Percentiles rank a stretch among this genome's conserved stretches.
Evolutionary conservation across 2,888 invertebrate species (phyloP).

Genomic region (Dolomedes plantarius): DNA sequence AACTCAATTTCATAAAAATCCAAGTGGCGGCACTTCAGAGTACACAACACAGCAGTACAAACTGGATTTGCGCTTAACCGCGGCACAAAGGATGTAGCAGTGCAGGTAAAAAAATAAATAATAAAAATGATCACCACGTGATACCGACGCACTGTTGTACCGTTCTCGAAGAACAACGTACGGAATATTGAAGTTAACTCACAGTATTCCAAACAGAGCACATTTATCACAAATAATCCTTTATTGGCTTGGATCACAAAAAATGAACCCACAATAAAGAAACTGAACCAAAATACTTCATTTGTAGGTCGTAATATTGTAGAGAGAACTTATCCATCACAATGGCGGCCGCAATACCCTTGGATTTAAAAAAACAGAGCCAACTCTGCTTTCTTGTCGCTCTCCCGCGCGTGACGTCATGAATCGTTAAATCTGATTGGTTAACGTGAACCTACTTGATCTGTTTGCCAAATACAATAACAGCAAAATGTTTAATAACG

Average conservation of each 20-base stretch:
- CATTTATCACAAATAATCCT: background rate
- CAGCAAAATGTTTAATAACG: constrained; percentile 31
- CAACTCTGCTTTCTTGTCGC: constrained; percentile 53
- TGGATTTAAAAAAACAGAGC: constrained; percentile 49
- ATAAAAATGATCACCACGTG: constrained; percentile 64
- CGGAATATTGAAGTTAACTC: constrained; percentile 3
- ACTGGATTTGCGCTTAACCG: constrained; percentile 25
- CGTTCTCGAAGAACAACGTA: constrained; percentile 46
- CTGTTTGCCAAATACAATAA: constrained; percentile 46
- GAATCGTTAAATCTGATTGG: constrained; percentile 38
- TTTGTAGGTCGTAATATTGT: background rate
- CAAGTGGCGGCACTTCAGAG: background rate
- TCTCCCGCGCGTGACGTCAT: constrained; percentile 61
- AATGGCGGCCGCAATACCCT: constrained; percentile 65
- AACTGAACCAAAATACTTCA: background rate
- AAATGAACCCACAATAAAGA: background rate
- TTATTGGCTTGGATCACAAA: background rate
- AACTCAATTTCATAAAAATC: background rate
- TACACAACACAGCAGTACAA: constrained; percentile 18
- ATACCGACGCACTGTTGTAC: constrained; percentile 61
- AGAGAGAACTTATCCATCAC: background rate
- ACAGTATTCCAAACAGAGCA: background rate
- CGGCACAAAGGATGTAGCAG: constrained; percentile 68
- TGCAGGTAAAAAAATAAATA: constrained; percentile 53
- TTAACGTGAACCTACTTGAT: constrained; percentile 29